Base-by-base conservation (phyloP, 2,888 invertebrate species). In the Megastigmus dorsalis region DNA sequence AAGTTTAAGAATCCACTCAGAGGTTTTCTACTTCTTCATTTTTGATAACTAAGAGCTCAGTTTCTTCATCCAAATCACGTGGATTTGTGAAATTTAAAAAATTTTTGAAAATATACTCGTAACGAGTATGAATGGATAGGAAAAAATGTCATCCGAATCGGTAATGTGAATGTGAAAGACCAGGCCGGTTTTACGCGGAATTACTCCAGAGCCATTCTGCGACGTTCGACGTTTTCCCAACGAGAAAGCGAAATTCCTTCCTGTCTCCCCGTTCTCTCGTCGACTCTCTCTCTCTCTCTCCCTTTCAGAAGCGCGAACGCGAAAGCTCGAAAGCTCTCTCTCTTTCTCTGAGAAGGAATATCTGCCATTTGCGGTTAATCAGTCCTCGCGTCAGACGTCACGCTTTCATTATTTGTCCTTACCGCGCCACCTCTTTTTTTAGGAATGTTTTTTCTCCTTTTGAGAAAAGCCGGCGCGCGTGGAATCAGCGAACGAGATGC, bases 281-380 rank as follows among this genome's bases (percentile, higher is more conserved):
- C 62, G 13, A 18, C 48, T 23, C 50, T 69, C 63, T 69, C 59
- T 55, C 76, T 77, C 71, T 71, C 76, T 77, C 74, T 75, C 52
- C 67, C 70, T 13, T 45, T 30, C 38, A 28, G 38, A 33, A n/a
- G 59, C 41, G 20, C 15, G n/a, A 10, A 30, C 28, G 48, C n/a
- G 54, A 18, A 45, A 59, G 28, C 43, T 60, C 26, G 23, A 52
- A 52, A 50, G 15, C 48, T 57, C 45, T 71, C 62, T 6, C 48
- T 43, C 65, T 43, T 20, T 36, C 55, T 38, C 30, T 38, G 55
- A 10, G 60, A 18, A 57, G 48, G 62, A 70, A 73, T 73, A 73
- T 73, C 73, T 73, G 73, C 73, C 73, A 68, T 71, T 71, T 77
- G 74, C 48, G 76, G 76, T 77, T 74, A 77, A 77, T 77, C 76